phyloP scores from a whole-genome alignment of 1,140 invertebrate species.

The Pachyrhynchus sulphureomaculatus region DNA sequence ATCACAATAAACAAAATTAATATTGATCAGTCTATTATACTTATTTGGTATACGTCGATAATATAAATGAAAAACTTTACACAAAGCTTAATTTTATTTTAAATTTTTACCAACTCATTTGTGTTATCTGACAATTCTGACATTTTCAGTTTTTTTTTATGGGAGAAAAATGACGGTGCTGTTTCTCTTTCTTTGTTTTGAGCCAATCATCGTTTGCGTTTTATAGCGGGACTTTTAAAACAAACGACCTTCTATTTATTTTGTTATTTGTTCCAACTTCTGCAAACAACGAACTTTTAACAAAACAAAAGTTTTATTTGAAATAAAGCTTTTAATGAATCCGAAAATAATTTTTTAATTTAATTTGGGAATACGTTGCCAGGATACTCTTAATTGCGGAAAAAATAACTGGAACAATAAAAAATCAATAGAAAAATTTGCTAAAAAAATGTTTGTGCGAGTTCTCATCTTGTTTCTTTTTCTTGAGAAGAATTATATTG shows the following conservation, averaged over 20 bases:
- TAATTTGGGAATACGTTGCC: no score
- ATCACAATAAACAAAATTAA: background rate
- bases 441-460: no score
- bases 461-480: no score
- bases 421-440: no score
- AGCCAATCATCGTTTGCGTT: background rate
- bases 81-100: slow-evolving; percentile 26
- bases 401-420: no score
- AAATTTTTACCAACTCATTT: slow-evolving; percentile 7
- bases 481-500: no score
- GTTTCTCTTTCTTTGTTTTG: background rate
- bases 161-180: slow-evolving; percentile 1
- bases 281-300: background rate
- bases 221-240: background rate
- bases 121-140: background rate
- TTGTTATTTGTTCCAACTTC: no score
- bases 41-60: background rate
- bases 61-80: slow-evolving; percentile 11
- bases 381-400: no score
- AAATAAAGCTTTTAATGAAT: no score
- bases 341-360: no score
- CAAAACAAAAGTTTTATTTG: no score
- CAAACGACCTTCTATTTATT: no score
- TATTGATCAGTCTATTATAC: background rate
- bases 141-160: background rate